phyloP scores from a whole-genome alignment of 2,113 vertebrate species.

The Saiga tatarica region DNA sequence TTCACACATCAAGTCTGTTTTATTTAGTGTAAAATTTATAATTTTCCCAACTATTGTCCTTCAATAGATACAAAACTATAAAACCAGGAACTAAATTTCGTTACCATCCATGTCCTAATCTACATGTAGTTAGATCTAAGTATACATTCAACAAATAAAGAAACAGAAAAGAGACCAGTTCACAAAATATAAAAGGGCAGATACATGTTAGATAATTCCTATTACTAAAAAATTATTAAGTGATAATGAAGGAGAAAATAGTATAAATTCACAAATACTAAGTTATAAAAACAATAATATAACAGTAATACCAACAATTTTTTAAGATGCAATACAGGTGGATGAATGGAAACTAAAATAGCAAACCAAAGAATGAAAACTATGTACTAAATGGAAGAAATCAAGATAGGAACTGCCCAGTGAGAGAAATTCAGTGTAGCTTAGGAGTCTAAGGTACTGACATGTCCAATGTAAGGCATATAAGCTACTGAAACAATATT shows the following conservation, averaged over 20 bases:
- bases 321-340: not conserved
- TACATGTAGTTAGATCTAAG: not conserved
- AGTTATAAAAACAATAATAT: not conserved
- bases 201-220: not conserved
- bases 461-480: not conserved
- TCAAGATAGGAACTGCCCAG: not conserved
- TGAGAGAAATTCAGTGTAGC: not conserved
- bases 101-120: not conserved
- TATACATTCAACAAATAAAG: not conserved
- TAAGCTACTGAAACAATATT: not conserved
- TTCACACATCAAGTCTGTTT: not conserved
- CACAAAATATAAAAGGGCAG: not conserved
- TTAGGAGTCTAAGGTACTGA: not conserved
- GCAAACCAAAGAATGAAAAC: not conserved
- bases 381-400: not conserved
- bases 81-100: not conserved
- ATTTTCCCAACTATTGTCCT: not conserved
- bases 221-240: not conserved
- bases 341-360: not conserved
- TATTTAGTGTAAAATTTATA: not conserved
- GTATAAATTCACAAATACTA: not conserved
- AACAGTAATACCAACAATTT: not conserved
- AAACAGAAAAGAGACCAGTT: not conserved
- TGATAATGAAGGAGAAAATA: not conserved
- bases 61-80: not conserved